phyloP scores from a whole-genome alignment of 2,113 vertebrate genomes.

The Anser brachyrhynchus region DNA sequence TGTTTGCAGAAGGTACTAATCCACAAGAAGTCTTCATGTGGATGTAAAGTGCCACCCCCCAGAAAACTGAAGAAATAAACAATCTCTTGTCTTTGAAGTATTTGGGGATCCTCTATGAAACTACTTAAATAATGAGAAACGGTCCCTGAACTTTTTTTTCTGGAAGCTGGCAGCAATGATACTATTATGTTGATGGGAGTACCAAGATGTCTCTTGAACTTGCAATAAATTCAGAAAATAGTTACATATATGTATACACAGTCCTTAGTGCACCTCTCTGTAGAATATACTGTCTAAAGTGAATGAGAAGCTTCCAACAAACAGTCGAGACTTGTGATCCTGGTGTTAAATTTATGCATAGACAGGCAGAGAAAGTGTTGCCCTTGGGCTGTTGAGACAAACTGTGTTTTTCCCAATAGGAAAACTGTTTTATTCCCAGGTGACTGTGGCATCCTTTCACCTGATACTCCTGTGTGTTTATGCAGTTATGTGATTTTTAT shows the following conservation, averaged over 20 bases:
- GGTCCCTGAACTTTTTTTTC: background rate
- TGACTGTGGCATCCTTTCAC: too few relatives aligned
- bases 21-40: background rate
- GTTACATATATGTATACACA: background rate
- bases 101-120: background rate
- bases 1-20: background rate
- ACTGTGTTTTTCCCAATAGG: background rate
- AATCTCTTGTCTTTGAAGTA: background rate
- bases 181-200: background rate
- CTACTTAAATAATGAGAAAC: background rate
- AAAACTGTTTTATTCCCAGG: too few relatives aligned
- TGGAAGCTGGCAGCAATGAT: background rate
- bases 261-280: background rate
- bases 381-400: background rate
- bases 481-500: background rate
- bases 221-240: background rate
- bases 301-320: background rate
- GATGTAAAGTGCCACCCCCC: background rate
- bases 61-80: background rate
- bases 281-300: background rate
- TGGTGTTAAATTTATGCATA: background rate
- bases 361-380: background rate
- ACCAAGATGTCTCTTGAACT: background rate
- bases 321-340: background rate
- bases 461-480: background rate